Base-by-base conservation (phyloP, 2,113 vertebrate species). In the Elephantulus edwardii region DNA sequence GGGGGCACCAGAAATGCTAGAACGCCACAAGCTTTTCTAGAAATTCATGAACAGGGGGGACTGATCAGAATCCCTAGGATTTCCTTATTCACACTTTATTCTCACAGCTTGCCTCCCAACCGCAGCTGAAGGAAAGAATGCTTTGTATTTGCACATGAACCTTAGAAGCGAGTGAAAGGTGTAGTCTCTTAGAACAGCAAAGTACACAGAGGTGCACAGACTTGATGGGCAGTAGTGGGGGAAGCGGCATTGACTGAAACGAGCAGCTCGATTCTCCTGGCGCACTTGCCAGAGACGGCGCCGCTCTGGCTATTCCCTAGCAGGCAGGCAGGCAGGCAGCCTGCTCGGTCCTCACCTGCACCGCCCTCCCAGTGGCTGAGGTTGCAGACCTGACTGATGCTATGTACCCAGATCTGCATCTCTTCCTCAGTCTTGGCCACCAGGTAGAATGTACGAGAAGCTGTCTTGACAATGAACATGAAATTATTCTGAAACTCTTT, bases 391-490 rank as follows among this genome's bases (percentile, higher is more conserved):
- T 98, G 98, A 92, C 98, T 98, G 97, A 99, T 99, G 91, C 97
- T 98, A 40, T 96, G 98, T 93, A 99, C 98, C 99, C 99, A 99
- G 88, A 95, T 93, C 88, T 99, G 98, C 99, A 99, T 99, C 96
- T 99, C 99, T 90, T 99, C 99, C 93, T 99, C 98, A 0, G 99
- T 99, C 96, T 99, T 99, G 96, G 99, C 99, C 95, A 99, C 98
- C 96, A 99, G 98, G 97, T 99, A 99, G 96, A 99, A 99, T 79
- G 99, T 97, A 6, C 99, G 98, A 20, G 97, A 98, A 2, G 98
- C 96, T 0, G 99, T 99, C 94, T 99, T 99, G 64, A 99, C 98
- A 30, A 99, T 97, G 83, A 99, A 99, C 44, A 99, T 97, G 0
- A 98, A 99, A 94, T 98, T 98, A 90, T 99, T 98, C 71, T 98